Percentiles rank a stretch among this genome's conserved stretches.
phyloP scores from a whole-genome alignment of 2,113 vertebrate genomes.

The Gymnorhina tibicen region DNA sequence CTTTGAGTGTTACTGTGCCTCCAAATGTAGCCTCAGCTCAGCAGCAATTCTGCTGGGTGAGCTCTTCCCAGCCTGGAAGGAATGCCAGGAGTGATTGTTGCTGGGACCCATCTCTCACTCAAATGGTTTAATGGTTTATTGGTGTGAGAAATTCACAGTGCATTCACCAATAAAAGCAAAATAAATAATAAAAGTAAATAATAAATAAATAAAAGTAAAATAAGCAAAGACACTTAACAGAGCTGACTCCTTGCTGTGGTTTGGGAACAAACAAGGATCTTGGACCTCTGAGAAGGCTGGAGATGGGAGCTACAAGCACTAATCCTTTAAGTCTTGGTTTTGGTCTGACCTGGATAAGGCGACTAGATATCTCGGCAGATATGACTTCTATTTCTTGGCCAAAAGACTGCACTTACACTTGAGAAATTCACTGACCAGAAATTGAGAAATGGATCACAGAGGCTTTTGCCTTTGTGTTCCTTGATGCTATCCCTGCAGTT shows the following conservation, averaged over 20 bases:
- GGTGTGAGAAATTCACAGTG: not conserved
- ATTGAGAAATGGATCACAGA: not conserved
- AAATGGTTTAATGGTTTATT: not conserved
- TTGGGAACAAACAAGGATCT: not conserved
- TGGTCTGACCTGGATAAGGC: not conserved
- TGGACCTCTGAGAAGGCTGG: not conserved
- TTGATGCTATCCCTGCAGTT: not conserved
- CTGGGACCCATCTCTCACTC: not conserved
- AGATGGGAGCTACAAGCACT: not conserved
- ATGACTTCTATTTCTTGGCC: not conserved
- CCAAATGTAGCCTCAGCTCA: fast-evolving
- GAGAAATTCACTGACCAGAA: not conserved
- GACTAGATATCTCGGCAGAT: not conserved
- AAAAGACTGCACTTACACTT: not conserved
- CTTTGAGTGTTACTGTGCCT: not conserved
- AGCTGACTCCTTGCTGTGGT: not conserved
- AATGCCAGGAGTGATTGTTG: not conserved
- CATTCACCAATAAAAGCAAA: not conserved
- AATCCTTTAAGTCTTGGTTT: not conserved
- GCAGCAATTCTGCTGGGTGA: not conserved
- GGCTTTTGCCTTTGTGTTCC: not conserved
- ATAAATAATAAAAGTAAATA: not conserved
- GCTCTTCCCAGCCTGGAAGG: not conserved
- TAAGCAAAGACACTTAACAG: not conserved
- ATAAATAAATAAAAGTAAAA: not conserved